A percentile compares a stretch with the other conserved stretches of the same genome.
phyloP scores from a whole-genome alignment of 2,797 vertebrate genomes.

The Tokudaia tokunoshimensis region DNA sequence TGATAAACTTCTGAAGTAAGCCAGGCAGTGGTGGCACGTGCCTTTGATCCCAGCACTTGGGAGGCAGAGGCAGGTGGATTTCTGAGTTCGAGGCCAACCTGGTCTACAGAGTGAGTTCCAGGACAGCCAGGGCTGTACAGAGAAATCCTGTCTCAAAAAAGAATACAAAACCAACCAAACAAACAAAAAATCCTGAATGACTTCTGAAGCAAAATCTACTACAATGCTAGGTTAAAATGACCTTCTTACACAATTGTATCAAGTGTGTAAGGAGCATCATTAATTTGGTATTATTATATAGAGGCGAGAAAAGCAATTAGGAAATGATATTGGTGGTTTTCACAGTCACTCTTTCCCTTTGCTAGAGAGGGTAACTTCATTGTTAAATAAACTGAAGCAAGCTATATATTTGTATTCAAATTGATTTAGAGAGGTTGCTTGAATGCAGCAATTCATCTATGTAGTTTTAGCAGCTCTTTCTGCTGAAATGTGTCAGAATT shows the following conservation, averaged over 20 bases:
- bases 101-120: too few relatives aligned
- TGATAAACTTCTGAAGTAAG: not conserved
- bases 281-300: not conserved
- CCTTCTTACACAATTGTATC: not conserved
- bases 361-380: not conserved
- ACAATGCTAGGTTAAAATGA: not conserved
- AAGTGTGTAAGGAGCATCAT: not conserved
- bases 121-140: too few relatives aligned
- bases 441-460: not conserved
- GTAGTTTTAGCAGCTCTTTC: not conserved
- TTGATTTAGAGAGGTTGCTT: not conserved
- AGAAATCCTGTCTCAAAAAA: too few relatives aligned
- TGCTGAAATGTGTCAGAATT: not conserved
- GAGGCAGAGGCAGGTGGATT: too few relatives aligned
- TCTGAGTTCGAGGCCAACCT: too few relatives aligned
- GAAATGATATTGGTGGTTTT: not conserved
- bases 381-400: not conserved
- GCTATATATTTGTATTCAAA: not conserved
- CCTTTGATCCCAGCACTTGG: too few relatives aligned
- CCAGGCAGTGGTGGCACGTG: too few relatives aligned
- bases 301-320: too few relatives aligned
- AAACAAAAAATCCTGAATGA: too few relatives aligned
- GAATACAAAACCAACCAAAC: too few relatives aligned
- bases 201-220: not conserved
- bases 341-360: not conserved